These are phyloP conservation scores for Clarias gariepinus DNA, from an alignment of 2,113 vertebrate species.

Conservation along the genomic window DNA sequence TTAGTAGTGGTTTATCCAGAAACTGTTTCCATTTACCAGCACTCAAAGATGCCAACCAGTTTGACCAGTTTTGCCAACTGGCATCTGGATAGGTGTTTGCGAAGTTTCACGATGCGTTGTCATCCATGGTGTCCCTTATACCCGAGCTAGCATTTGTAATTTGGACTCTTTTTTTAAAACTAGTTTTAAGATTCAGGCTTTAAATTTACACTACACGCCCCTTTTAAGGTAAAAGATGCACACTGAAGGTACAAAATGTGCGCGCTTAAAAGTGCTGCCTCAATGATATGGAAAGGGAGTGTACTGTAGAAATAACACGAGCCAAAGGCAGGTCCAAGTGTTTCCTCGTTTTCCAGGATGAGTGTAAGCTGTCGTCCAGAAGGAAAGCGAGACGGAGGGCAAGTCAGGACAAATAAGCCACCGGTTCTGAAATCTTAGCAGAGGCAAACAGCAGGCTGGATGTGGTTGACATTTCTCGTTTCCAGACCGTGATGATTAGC, in stretches of 20 bases:
- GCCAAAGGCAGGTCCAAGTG: neutral
- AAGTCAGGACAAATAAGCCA: slow-evolving; percentile 59
- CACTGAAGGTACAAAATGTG: neutral
- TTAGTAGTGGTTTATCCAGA: neutral
- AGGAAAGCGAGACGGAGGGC: slow-evolving; percentile 50
- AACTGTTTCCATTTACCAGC: neutral
- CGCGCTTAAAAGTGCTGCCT: neutral
- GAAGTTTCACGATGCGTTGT: neutral
- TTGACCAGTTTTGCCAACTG: neutral
- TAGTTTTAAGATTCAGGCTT: neutral
- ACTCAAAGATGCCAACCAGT: neutral
- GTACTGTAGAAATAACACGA: neutral
- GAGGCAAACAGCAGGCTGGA: slow-evolving; percentile 12
- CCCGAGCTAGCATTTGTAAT: neutral
- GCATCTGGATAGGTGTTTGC: neutral
- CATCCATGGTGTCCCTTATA: neutral
- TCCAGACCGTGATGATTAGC: neutral
- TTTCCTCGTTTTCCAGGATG: slow-evolving; percentile 20
- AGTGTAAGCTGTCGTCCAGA: slow-evolving; percentile 28
- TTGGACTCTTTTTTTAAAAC: neutral
- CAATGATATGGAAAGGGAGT: neutral
- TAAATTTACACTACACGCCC: neutral
- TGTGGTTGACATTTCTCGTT: slow-evolving; percentile 23
- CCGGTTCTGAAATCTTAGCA: slow-evolving; percentile 28
- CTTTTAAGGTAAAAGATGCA: neutral